Percentiles rank a stretch among this genome's conserved stretches.
phyloP scores from a whole-genome alignment of 1,140 invertebrate species.

The Lamellibrachia luymesi region DNA sequence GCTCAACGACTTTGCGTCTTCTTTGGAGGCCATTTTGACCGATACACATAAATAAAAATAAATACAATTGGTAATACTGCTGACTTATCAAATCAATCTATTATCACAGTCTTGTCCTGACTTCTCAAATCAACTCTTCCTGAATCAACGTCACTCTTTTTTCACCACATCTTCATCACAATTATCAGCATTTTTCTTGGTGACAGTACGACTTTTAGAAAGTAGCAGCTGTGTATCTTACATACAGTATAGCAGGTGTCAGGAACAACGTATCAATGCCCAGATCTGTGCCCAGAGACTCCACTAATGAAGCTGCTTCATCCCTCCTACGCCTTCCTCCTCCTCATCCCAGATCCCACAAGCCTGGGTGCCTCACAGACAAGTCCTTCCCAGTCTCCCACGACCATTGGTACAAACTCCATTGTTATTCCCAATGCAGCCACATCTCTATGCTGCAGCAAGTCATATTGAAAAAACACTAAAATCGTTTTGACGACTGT shows the following conservation, averaged over 20 bases:
- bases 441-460: no score
- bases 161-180: not conserved
- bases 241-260: not conserved
- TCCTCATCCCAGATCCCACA: not conserved
- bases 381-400: not conserved
- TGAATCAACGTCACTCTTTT: not conserved
- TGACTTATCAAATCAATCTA: not conserved
- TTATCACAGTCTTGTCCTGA: not conserved
- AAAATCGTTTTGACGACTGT: not conserved
- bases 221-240: not conserved
- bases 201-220: not conserved
- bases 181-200: not conserved
- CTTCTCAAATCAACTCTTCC: not conserved
- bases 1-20: not conserved
- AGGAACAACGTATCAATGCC: slow-evolving; percentile 10
- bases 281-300: slow-evolving; percentile 17
- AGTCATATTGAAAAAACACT: not conserved
- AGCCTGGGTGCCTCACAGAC: not conserved
- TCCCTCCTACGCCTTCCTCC: not conserved
- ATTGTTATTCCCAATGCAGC: not conserved
- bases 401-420: not conserved
- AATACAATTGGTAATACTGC: no score
- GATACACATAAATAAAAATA: not conserved
- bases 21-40: not conserved
- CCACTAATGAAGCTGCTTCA: not conserved